Evolutionary conservation across 2,888 invertebrate genomes (phyloP).

Genomic region (Homarus gammarus): DNA sequence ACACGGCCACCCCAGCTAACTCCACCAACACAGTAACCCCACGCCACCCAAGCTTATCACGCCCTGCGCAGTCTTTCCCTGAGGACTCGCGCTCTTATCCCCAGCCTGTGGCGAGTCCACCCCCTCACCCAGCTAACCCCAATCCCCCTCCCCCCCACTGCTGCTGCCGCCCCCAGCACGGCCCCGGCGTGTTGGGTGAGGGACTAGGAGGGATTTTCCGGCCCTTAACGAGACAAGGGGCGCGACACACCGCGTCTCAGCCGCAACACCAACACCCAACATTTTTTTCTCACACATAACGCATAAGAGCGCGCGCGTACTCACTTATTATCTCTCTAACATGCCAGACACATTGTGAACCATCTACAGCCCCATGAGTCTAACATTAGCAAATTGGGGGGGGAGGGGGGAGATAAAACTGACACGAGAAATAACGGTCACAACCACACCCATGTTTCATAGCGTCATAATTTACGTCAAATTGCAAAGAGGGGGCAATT

Average conservation of each 20-base stretch:
- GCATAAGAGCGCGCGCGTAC: too few relatives aligned
- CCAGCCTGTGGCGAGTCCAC: neutral
- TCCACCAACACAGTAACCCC: neutral
- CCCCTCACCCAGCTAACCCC: neutral
- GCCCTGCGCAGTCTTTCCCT: neutral
- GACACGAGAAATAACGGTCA: too few relatives aligned
- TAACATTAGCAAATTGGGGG: too few relatives aligned
- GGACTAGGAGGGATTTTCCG: conserved; percentile 55
- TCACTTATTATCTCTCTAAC: too few relatives aligned
- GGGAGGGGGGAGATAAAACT: too few relatives aligned
- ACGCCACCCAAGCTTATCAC: neutral
- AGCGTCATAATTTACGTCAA: neutral
- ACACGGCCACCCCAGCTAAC: too few relatives aligned
- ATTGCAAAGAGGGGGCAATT: neutral
- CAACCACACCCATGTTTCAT: too few relatives aligned
- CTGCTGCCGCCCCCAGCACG: too few relatives aligned
- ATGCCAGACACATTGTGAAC: too few relatives aligned
- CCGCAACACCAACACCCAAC: conserved; percentile 1
- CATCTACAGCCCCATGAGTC: too few relatives aligned
- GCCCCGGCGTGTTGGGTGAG: conserved; percentile 24
- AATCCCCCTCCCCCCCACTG: neutral
- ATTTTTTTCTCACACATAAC: too few relatives aligned
- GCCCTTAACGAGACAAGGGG: conserved; percentile 55
- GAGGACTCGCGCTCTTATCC: neutral
- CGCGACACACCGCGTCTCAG: conserved; percentile 6